A percentile compares a stretch with the other conserved stretches of the same genome.
These are phyloP conservation scores for Drosophila conformis DNA, from an alignment of 2,888 invertebrate species.

Conservation along the genomic window DNA sequence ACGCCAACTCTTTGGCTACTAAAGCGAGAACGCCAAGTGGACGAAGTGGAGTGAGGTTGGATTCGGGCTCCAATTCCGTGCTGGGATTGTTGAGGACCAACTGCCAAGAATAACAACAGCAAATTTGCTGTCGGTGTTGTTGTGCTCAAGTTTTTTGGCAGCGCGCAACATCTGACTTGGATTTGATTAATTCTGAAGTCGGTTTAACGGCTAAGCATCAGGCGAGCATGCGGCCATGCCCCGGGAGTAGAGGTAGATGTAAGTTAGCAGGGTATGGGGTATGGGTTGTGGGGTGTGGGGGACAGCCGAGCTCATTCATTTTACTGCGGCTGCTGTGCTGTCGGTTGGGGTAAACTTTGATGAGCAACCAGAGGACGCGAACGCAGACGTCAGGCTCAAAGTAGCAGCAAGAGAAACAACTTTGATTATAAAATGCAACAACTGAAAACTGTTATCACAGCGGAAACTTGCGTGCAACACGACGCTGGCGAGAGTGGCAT, in stretches of 20 bases:
- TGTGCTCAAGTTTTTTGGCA: constrained; percentile 75
- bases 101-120: constrained; percentile 66
- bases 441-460: constrained; percentile 74
- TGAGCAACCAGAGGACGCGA: constrained; percentile 56
- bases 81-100: constrained; percentile 37
- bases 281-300: neutral
- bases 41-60: constrained; percentile 12
- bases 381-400: constrained; percentile 58
- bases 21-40: constrained; percentile 35
- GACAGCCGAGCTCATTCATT: constrained; percentile 63
- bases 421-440: constrained; percentile 79
- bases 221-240: neutral
- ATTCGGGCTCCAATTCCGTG: neutral
- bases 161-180: constrained; percentile 77
- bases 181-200: constrained; percentile 79
- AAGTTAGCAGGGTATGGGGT: neutral
- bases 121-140: constrained; percentile 62
- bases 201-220: constrained; percentile 73
- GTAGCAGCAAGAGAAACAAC: constrained; percentile 74
- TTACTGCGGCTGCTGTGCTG: constrained; percentile 66
- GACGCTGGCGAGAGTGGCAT: neutral
- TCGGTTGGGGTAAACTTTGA: constrained; percentile 75
- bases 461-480: constrained; percentile 60
- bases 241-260: neutral
- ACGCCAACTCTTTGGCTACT: constrained; percentile 63